Conservation (phyloP, 2,888 invertebrate species). For the Hypercompe scribonia region DNA sequence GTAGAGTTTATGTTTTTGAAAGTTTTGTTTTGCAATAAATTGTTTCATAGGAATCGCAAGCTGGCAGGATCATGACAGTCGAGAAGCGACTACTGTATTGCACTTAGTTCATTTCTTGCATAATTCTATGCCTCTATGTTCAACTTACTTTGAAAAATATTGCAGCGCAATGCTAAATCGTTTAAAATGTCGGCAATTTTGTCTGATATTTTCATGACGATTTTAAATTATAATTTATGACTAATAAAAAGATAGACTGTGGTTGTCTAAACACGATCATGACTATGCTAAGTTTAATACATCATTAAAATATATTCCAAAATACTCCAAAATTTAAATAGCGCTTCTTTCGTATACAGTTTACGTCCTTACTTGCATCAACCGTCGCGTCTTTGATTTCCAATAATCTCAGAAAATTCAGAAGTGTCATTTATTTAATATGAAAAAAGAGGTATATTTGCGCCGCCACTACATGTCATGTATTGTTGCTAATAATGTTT, state of each 20-base stretch:
- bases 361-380: background rate
- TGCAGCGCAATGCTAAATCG: too few species aligned
- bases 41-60: background rate
- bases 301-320: background rate
- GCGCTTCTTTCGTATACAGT: background rate
- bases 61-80: background rate
- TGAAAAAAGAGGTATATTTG: conserved; percentile 22
- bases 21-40: conserved; percentile 3
- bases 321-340: background rate
- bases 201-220: background rate
- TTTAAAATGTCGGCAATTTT: background rate
- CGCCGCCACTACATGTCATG: conserved; percentile 7
- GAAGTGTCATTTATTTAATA: background rate
- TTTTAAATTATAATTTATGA: background rate
- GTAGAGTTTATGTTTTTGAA: conserved; percentile 3
- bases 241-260: background rate
- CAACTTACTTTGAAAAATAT: too few species aligned
- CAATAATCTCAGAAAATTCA: background rate
- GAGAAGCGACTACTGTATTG: background rate
- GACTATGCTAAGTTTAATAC: background rate
- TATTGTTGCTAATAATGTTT: conserved; percentile 30
- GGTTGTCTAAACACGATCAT: background rate
- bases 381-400: background rate
- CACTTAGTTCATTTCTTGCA: background rate
- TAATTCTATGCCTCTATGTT: too few species aligned